Percentiles rank a stretch among this genome's conserved stretches.
phyloP scores from a whole-genome alignment of 2,888 invertebrate species.

The Encarsia formosa region DNA sequence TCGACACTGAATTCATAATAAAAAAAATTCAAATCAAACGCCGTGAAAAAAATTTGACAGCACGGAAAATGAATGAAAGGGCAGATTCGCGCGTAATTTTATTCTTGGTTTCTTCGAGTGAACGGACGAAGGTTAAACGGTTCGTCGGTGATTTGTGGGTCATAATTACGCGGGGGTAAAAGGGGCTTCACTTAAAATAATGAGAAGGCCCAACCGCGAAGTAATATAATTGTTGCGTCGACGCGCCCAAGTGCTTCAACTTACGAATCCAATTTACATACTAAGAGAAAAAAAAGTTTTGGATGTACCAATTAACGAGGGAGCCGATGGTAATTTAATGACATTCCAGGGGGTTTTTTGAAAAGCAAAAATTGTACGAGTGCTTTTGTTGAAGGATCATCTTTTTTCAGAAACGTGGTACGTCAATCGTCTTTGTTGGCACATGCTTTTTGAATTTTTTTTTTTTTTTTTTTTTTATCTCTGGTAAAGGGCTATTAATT shows the following conservation, averaged over 20 bases:
- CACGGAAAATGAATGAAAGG: no score
- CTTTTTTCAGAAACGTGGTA: neutral
- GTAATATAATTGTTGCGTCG: constrained; percentile 19
- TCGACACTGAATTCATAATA: no score
- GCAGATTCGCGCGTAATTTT: no score
- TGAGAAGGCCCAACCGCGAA: constrained; percentile 1
- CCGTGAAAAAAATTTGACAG: no score
- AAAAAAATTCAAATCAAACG: no score
- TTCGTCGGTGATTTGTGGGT: constrained; percentile 1
- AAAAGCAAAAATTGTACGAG: no score
- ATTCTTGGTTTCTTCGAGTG: no score
- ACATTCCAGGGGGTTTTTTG: constrained; percentile 6
- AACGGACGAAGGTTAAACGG: neutral
- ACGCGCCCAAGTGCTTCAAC: no score
- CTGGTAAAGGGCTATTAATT: no score
- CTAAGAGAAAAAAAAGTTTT: neutral
- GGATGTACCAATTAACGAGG: constrained; percentile 21
- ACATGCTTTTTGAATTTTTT: no score
- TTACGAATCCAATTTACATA: constrained; percentile 17
- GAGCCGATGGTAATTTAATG: constrained; percentile 19
- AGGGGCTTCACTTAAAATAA: constrained; percentile 8
- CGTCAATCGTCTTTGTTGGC: neutral
- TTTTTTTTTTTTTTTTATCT: no score
- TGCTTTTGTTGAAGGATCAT: neutral
- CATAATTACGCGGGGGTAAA: constrained; percentile 2